phyloP scores from a whole-genome alignment of 2,113 vertebrate species.

The Cyanoderma ruficeps region DNA sequence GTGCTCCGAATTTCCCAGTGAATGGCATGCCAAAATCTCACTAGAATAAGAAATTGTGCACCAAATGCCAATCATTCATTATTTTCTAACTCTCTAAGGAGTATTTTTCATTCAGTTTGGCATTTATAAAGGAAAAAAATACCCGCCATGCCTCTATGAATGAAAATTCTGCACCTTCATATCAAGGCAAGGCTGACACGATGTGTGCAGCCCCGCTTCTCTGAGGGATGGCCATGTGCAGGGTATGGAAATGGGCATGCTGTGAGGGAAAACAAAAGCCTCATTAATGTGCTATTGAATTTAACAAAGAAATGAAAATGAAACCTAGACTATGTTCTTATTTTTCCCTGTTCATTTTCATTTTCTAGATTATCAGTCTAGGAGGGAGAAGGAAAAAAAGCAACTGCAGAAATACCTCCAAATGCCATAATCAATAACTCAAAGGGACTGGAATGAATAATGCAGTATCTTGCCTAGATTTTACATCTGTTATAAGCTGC shows the following conservation, averaged over 20 bases:
- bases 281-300: not conserved
- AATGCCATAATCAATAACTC: constrained; percentile 45
- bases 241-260: not conserved
- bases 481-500: not conserved
- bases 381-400: not conserved
- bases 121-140: constrained; percentile 8
- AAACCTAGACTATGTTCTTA: not conserved
- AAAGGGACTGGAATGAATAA: constrained; percentile 24
- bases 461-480: not conserved
- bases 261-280: constrained; percentile 13
- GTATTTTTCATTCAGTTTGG: constrained; percentile 49
- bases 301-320: not conserved
- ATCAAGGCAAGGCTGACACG: not conserved
- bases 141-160: not conserved
- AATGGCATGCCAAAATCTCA: constrained; percentile 71
- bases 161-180: not conserved
- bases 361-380: constrained; percentile 23
- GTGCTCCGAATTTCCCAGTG: constrained; percentile 44
- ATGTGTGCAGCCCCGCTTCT: not conserved
- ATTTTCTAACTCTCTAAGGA: constrained; percentile 60
- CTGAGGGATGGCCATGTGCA: not conserved
- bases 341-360: constrained; percentile 8
- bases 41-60: constrained; percentile 65
- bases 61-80: constrained; percentile 67
- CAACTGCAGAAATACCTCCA: not conserved